These are phyloP conservation scores for Sialis lutaria DNA, from an alignment of 2,888 invertebrate genomes.

Conservation along the genomic window DNA sequence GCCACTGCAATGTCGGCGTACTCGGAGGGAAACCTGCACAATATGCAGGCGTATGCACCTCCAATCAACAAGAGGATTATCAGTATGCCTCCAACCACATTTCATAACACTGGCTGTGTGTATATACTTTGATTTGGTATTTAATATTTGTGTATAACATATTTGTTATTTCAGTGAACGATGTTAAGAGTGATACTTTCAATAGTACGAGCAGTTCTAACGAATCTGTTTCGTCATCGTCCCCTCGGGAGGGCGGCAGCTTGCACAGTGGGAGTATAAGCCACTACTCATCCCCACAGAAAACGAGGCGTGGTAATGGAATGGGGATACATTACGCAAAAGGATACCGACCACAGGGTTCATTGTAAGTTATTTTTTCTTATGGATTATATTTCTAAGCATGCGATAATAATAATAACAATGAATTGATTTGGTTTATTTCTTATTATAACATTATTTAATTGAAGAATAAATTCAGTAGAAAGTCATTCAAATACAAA, in stretches of 20 bases:
- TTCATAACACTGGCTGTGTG: conserved; percentile 5
- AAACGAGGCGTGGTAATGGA: conserved; percentile 35
- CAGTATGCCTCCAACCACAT: neutral
- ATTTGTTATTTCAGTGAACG: conserved; percentile 1
- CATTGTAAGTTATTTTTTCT: conserved; percentile 25
- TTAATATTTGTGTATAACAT: neutral
- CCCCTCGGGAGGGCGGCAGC: conserved; percentile 31
- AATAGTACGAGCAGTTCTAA: conserved; percentile 61
- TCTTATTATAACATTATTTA: too few relatives aligned
- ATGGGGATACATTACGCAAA: conserved; percentile 29
- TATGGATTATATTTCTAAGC: too few relatives aligned
- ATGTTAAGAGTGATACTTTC: conserved; percentile 11
- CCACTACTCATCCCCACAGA: conserved; percentile 25
- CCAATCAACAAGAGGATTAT: conserved; percentile 13
- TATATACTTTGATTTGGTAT: neutral
- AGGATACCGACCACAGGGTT: conserved; percentile 27
- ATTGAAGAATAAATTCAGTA: too few relatives aligned
- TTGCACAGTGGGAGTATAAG: conserved; percentile 12
- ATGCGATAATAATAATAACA: too few relatives aligned
- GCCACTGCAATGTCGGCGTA: conserved; percentile 20
- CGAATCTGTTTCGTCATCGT: conserved; percentile 63
- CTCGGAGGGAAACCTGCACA: conserved; percentile 27
- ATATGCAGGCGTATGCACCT: conserved; percentile 22
- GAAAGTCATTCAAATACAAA: too few relatives aligned
- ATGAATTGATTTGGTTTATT: too few relatives aligned